A percentile compares a stretch with the other conserved stretches of the same genome.
These are phyloP conservation scores for Pangasius larnaudii DNA, from an alignment of 2,797 vertebrate species.

Conservation along the genomic window DNA sequence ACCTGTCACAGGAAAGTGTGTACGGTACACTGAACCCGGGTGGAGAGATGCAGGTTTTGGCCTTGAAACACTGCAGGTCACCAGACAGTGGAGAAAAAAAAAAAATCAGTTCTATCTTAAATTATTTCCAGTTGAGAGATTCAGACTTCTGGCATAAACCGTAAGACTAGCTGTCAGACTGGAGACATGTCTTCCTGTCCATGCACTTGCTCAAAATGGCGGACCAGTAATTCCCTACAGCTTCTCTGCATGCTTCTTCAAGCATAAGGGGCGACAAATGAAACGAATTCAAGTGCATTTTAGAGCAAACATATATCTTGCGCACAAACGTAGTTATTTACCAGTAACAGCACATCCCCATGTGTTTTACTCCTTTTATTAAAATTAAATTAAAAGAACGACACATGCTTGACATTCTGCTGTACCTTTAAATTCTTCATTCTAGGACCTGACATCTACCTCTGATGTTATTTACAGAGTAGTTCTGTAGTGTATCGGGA, in stretches of 20 bases:
- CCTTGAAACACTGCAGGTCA: no score
- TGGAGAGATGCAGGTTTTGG: neutral
- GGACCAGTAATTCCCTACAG: neutral
- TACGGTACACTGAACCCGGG: neutral
- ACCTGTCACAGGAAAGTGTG: neutral
- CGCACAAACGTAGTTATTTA: neutral
- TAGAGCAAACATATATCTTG: neutral
- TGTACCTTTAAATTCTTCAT: neutral
- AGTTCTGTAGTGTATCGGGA: neutral
- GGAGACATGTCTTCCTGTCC: neutral
- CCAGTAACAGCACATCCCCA: neutral
- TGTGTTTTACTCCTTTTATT: neutral
- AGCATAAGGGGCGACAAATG: neutral
- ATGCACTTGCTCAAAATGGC: neutral
- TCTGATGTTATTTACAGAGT: neutral
- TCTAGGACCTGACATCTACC: neutral
- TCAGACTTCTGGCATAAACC: neutral
- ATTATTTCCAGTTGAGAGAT: neutral
- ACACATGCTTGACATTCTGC: neutral
- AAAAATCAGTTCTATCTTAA: neutral
- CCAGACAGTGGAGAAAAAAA: no score
- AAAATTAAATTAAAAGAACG: neutral
- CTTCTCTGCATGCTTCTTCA: neutral
- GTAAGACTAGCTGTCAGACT: neutral
- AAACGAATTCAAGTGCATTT: neutral